A percentile compares a stretch with the other conserved stretches of the same genome.
Evolutionary conservation across 2,888 invertebrate species (phyloP).

Genomic region (Calliphora vomitoria): DNA sequence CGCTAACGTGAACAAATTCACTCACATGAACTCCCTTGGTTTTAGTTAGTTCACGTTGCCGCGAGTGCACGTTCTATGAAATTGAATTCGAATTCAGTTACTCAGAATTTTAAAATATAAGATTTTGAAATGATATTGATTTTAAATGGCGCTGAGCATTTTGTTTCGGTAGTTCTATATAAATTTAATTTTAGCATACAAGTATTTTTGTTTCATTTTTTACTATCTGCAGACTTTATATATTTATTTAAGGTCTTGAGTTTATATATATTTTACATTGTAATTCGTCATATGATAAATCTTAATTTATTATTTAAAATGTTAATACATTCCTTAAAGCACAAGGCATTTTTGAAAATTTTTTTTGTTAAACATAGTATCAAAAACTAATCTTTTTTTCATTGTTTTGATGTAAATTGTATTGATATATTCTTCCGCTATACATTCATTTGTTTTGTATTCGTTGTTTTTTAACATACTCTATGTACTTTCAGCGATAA

Average conservation of each 20-base stretch:
- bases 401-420: background rate
- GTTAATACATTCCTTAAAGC: background rate
- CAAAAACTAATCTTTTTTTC: background rate
- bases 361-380: background rate
- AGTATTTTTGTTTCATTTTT: background rate
- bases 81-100: too few relatives aligned
- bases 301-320: background rate
- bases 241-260: background rate
- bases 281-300: background rate
- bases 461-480: constrained; percentile 8
- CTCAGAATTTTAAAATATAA: too few relatives aligned
- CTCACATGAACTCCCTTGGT: too few relatives aligned
- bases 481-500: background rate
- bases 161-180: too few relatives aligned
- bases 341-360: background rate
- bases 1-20: too few relatives aligned
- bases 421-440: background rate
- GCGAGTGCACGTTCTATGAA: too few relatives aligned
- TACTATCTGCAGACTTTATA: background rate
- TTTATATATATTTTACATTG: too few relatives aligned
- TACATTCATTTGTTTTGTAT: background rate
- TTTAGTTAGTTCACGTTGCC: too few relatives aligned
- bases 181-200: too few relatives aligned
- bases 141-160: too few relatives aligned
- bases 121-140: too few relatives aligned